phyloP scores from a whole-genome alignment of 2,888 invertebrate genomes.

The Ennomos quercinarius region DNA sequence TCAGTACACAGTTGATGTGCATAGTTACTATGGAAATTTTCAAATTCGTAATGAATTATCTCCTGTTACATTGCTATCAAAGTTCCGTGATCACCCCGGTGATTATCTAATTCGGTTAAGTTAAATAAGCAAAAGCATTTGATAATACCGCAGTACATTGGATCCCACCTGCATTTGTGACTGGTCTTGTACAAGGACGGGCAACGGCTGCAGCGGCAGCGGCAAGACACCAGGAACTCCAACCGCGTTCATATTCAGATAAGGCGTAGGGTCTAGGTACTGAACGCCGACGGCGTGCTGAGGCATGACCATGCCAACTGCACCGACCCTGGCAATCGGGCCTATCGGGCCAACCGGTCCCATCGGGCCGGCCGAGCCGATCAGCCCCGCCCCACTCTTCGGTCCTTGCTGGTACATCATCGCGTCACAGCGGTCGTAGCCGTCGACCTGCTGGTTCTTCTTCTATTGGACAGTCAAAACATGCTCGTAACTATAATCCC shows the following conservation, averaged over 20 bases:
- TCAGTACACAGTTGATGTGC: too few species aligned
- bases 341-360: too few species aligned
- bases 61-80: too few species aligned
- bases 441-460: not conserved
- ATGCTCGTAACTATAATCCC: too few species aligned
- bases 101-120: too few species aligned
- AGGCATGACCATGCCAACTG: conserved; percentile 54
- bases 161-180: conserved; percentile 66
- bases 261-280: conserved; percentile 66
- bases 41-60: too few species aligned
- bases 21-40: too few species aligned
- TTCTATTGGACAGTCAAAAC: not conserved
- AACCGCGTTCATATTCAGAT: conserved; percentile 55
- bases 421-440: conserved; percentile 4
- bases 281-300: conserved; percentile 71
- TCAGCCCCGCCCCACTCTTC: conserved; percentile 42
- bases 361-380: too few species aligned
- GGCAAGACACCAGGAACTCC: conserved; percentile 55
- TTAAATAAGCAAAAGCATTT: too few species aligned
- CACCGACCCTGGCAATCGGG: too few species aligned
- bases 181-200: conserved; percentile 67
- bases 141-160: conserved; percentile 14
- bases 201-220: conserved; percentile 56
- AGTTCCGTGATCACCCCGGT: too few species aligned
- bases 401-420: conserved; percentile 40